These are phyloP conservation scores for Sialis lutaria DNA, from an alignment of 2,888 invertebrate genomes.

Conservation along the genomic window DNA sequence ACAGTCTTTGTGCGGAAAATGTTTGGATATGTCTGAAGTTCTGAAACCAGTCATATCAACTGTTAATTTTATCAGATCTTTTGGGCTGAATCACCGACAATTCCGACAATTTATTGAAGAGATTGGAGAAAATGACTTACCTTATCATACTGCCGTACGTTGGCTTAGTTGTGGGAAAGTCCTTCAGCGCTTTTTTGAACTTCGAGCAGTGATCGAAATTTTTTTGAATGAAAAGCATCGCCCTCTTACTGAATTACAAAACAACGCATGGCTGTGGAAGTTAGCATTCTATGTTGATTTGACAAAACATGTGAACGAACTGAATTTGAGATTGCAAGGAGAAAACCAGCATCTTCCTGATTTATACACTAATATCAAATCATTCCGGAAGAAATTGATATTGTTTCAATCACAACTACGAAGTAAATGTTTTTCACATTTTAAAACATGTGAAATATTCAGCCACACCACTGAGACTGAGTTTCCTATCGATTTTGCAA, in stretches of 20 bases:
- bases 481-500: too few relatives aligned
- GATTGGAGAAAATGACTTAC: constrained; percentile 14
- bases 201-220: constrained; percentile 11
- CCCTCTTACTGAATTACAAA: constrained; percentile 12
- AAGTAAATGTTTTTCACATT: too few relatives aligned
- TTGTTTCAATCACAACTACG: too few relatives aligned
- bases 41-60: constrained; percentile 16
- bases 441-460: too few relatives aligned
- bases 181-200: constrained; percentile 11
- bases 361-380: too few relatives aligned
- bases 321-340: too few relatives aligned
- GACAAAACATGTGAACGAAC: constrained; percentile 13
- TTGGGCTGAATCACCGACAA: constrained; percentile 13
- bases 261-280: constrained; percentile 13
- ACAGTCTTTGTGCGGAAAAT: constrained; percentile 19
- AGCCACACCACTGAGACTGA: too few relatives aligned
- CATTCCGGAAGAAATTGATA: too few relatives aligned
- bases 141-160: constrained; percentile 10
- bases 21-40: constrained; percentile 17
- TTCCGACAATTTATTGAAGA: constrained; percentile 14
- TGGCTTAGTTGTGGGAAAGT: constrained; percentile 12
- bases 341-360: too few relatives aligned
- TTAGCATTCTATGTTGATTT: constrained; percentile 14
- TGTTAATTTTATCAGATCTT: constrained; percentile 17
- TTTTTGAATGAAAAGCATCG: constrained; percentile 13